phyloP scores from a whole-genome alignment of 2,888 invertebrate species.

The Crepidodera aurea region DNA sequence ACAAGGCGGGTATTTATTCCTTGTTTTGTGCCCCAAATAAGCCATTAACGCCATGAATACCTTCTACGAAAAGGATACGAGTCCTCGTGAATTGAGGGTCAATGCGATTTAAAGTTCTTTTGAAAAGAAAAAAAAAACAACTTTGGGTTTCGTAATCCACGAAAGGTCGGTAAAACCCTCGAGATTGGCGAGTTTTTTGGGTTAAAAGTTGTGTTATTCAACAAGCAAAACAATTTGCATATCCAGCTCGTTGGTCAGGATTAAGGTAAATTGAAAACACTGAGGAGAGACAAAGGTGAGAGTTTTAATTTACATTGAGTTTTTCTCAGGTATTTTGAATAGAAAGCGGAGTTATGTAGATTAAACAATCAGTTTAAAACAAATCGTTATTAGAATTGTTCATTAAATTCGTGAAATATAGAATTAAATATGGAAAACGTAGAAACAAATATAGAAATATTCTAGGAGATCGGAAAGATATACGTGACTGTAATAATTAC shows the following conservation, averaged over 20 bases:
- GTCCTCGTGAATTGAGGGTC: slow-evolving; percentile 10
- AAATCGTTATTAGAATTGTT: too few species aligned
- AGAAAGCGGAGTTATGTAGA: too few species aligned
- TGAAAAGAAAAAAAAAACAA: slow-evolving; percentile 9
- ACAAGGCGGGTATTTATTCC: slow-evolving; percentile 10
- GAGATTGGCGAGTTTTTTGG: not conserved
- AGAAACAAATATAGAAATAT: too few species aligned
- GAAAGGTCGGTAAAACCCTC: slow-evolving; percentile 2
- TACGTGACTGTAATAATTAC: too few species aligned
- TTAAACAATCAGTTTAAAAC: too few species aligned
- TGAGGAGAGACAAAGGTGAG: not conserved
- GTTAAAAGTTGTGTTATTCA: not conserved
- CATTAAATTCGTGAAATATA: too few species aligned
- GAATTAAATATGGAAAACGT: too few species aligned
- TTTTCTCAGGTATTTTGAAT: too few species aligned
- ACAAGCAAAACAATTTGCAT: not conserved
- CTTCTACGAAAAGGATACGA: not conserved
- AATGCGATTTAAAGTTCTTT: slow-evolving; percentile 22
- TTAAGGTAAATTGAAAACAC: not conserved
- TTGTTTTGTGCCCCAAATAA: slow-evolving; percentile 26
- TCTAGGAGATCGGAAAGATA: too few species aligned
- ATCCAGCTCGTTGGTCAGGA: not conserved
- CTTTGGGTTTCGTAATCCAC: slow-evolving; percentile 16
- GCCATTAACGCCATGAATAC: slow-evolving; percentile 11
- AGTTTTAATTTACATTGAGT: not conserved